Conservation (phyloP, 2,888 invertebrate species). For the Miltochrista miniata region DNA sequence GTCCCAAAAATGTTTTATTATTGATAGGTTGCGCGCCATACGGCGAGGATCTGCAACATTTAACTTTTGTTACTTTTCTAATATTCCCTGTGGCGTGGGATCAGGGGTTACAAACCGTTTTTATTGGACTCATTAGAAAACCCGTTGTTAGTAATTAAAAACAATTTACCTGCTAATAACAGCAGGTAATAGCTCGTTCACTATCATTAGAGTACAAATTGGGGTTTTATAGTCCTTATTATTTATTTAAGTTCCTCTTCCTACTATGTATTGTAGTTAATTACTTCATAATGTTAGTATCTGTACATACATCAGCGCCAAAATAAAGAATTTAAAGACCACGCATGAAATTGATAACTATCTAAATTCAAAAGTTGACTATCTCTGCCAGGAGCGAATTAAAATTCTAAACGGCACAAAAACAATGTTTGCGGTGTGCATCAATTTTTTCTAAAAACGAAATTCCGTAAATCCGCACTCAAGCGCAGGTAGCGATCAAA, state of each 20-base stretch:
- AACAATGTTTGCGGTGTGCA: slow-evolving; percentile 82
- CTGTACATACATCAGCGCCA: slow-evolving; percentile 19
- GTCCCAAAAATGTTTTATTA: slow-evolving; percentile 44
- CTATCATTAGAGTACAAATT: slow-evolving; percentile 49
- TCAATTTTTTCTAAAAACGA: slow-evolving; percentile 70
- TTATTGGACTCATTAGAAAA: slow-evolving; percentile 40
- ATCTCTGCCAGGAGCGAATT: slow-evolving; percentile 47
- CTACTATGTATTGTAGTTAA: slow-evolving; percentile 33
- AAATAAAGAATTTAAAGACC: slow-evolving; percentile 13
- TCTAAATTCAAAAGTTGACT: slow-evolving; percentile 37
- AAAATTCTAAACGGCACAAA: slow-evolving; percentile 63
- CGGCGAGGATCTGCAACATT: slow-evolving; percentile 63
- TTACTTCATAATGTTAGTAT: slow-evolving; percentile 39
- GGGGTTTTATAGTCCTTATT: slow-evolving; percentile 52
- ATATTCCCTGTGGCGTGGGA: slow-evolving; percentile 56
- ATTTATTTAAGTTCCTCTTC: slow-evolving; percentile 31
- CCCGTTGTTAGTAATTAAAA: slow-evolving; percentile 49
- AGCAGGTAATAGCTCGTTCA: slow-evolving; percentile 48
- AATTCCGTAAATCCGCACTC: slow-evolving; percentile 78
- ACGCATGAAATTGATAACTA: neutral
- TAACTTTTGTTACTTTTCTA: slow-evolving; percentile 63
- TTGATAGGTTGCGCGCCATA: slow-evolving; percentile 55
- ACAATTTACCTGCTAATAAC: slow-evolving; percentile 45
- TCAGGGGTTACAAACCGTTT: slow-evolving; percentile 55
- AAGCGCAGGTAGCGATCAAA: slow-evolving; percentile 77